phyloP scores from a whole-genome alignment of 2,888 invertebrate genomes.

The Platycheirus albimanus region DNA sequence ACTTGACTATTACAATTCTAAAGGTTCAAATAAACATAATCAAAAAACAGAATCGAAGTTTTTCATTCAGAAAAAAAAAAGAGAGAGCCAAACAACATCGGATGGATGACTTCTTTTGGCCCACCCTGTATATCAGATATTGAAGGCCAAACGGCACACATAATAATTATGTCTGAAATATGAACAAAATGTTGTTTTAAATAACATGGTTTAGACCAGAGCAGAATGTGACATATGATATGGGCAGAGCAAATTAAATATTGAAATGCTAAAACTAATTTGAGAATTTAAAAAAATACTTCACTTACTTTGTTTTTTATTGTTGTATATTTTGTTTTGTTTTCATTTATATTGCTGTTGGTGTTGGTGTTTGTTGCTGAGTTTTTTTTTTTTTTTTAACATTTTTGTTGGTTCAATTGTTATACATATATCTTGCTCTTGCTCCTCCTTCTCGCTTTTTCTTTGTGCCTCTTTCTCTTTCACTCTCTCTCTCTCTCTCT shows the following conservation, averaged over 20 bases:
- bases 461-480: slow-evolving; percentile 31
- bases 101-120: no score
- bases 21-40: no score
- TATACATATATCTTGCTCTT: slow-evolving; percentile 25
- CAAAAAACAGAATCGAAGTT: no score
- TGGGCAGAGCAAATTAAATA: neutral
- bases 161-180: no score
- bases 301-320: slow-evolving; percentile 57
- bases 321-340: slow-evolving; percentile 51
- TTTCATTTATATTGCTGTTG: slow-evolving; percentile 37
- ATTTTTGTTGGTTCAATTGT: neutral
- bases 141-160: no score
- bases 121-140: no score
- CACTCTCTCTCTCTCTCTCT: slow-evolving; percentile 34
- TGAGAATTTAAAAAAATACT: neutral
- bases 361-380: slow-evolving; percentile 30
- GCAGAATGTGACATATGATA: no score
- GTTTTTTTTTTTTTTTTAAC: slow-evolving; percentile 8
- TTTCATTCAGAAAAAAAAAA: no score
- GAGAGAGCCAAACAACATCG: no score
- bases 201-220: no score
- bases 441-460: slow-evolving; percentile 35
- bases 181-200: no score
- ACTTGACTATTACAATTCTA: no score
- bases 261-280: neutral